Conservation (phyloP, 2,888 invertebrate genomes). For the Harpagoxenus sublaevis region DNA sequence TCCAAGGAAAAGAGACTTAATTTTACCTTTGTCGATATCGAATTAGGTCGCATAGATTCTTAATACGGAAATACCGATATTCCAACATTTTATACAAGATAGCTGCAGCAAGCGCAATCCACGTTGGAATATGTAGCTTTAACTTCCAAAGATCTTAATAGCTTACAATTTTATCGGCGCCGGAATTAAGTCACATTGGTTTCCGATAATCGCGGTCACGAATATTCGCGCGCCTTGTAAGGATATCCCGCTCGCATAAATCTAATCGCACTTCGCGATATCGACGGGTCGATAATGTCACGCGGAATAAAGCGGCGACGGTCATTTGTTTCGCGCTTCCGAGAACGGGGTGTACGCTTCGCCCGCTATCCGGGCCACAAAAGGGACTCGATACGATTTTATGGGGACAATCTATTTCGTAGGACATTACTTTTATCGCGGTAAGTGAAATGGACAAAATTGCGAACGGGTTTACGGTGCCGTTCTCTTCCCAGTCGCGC, state of each 20-base stretch:
- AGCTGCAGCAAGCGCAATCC: not conserved
- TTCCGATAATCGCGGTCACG: constrained; percentile 38
- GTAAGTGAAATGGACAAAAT: constrained; percentile 57
- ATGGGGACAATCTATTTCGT: constrained; percentile 56
- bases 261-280: constrained; percentile 50
- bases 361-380: constrained; percentile 45
- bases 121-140: constrained; percentile 13
- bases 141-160: constrained; percentile 26
- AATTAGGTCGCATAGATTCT: constrained; percentile 35
- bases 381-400: constrained; percentile 56
- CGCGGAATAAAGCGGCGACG: constrained; percentile 35
- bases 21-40: constrained; percentile 9
- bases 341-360: constrained; percentile 33
- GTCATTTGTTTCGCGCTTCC: constrained; percentile 53
- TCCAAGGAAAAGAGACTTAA: not conserved
- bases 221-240: constrained; percentile 2
- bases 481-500: constrained; percentile 25
- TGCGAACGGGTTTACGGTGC: constrained; percentile 58
- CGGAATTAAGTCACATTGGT: constrained; percentile 37
- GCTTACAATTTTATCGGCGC: constrained; percentile 33
- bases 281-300: constrained; percentile 41
- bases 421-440: constrained; percentile 53
- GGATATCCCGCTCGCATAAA: constrained; percentile 25
- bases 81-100: constrained; percentile 23
- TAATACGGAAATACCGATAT: constrained; percentile 34